Percentiles rank a stretch among this genome's conserved stretches.
Conservation (phyloP, 2,888 invertebrate genomes). For the Amblyteles armatorius region DNA sequence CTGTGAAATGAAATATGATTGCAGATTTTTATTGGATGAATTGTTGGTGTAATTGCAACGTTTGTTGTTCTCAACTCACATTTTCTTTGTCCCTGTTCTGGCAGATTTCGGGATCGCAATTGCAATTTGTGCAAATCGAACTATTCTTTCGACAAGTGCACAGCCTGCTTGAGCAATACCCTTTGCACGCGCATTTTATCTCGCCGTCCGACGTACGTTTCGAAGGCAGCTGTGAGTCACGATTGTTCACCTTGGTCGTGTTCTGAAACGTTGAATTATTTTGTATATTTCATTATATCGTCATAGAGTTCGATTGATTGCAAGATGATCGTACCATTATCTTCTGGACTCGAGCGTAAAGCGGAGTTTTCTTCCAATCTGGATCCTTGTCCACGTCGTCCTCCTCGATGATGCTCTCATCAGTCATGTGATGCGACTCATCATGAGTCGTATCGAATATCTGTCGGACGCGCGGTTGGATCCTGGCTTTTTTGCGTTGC, state of each 20-base stretch:
- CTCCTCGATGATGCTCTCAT: slow-evolving; percentile 73
- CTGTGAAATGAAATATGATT: not conserved
- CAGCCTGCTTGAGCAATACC: slow-evolving; percentile 86
- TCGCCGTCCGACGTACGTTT: slow-evolving; percentile 85
- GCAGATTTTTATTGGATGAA: not conserved
- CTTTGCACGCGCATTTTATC: slow-evolving; percentile 88
- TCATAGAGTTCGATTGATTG: not conserved
- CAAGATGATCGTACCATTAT: slow-evolving; percentile 74
- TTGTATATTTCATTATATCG: not conserved
- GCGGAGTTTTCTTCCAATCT: slow-evolving; percentile 90
- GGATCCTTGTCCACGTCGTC: slow-evolving; percentile 87
- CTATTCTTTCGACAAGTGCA: slow-evolving; percentile 88
- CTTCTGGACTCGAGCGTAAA: slow-evolving; percentile 85
- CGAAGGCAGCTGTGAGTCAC: slow-evolving; percentile 73
- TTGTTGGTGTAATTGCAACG: not conserved
- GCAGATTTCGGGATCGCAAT: slow-evolving; percentile 86
- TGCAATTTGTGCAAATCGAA: slow-evolving; percentile 85
- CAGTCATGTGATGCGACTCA: slow-evolving; percentile 59
- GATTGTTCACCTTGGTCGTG: slow-evolving; percentile 38
- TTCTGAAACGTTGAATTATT: slow-evolving; percentile 68
- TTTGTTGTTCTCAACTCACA: slow-evolving; percentile 62
- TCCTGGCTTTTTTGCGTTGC: slow-evolving; percentile 31
- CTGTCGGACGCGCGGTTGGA: not conserved
- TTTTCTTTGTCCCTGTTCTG: slow-evolving; percentile 78
- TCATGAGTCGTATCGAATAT: slow-evolving; percentile 16